Percentiles rank a stretch among this genome's conserved stretches.
phyloP scores from a whole-genome alignment of 2,888 invertebrate genomes.

The Lasioglossum oenotherae region DNA sequence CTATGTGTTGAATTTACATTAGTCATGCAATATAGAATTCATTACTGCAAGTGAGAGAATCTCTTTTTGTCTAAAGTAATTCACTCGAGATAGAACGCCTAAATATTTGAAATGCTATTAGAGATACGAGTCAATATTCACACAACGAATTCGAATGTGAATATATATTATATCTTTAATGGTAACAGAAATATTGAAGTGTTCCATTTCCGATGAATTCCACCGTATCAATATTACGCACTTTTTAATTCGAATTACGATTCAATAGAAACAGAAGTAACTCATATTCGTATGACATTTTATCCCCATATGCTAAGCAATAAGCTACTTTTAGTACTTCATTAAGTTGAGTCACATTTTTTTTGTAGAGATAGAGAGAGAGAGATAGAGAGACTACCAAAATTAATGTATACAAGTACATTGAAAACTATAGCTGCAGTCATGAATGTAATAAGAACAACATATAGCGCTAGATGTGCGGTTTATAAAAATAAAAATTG shows the following conservation, averaged over 20 bases:
- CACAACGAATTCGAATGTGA: not conserved
- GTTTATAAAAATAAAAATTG: slow-evolving; percentile 58
- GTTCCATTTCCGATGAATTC: slow-evolving; percentile 21
- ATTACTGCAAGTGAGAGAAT: slow-evolving; percentile 52
- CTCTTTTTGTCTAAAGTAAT: slow-evolving; percentile 1
- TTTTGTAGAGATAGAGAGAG: not conserved
- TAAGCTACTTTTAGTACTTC: slow-evolving; percentile 13
- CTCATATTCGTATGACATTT: slow-evolving; percentile 24
- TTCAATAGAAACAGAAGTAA: slow-evolving; percentile 4
- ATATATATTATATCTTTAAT: slow-evolving; percentile 4
- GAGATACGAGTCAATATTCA: not conserved
- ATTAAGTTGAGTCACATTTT: not conserved
- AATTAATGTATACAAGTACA: slow-evolving; percentile 45
- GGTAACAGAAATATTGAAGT: not conserved
- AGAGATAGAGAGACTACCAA: slow-evolving; percentile 12
- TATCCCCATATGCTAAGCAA: slow-evolving; percentile 7
- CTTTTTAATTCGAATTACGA: slow-evolving; percentile 1
- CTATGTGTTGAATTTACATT: slow-evolving; percentile 58
- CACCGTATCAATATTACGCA: slow-evolving; percentile 1
- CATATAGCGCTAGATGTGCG: slow-evolving; percentile 67
- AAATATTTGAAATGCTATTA: slow-evolving; percentile 7
- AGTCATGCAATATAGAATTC: slow-evolving; percentile 58
- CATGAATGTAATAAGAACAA: slow-evolving; percentile 67
- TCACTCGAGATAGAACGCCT: slow-evolving; percentile 20
- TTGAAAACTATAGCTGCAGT: slow-evolving; percentile 62